phyloP scores from a whole-genome alignment of 2,888 invertebrate species.

The Leucozona laternaria region DNA sequence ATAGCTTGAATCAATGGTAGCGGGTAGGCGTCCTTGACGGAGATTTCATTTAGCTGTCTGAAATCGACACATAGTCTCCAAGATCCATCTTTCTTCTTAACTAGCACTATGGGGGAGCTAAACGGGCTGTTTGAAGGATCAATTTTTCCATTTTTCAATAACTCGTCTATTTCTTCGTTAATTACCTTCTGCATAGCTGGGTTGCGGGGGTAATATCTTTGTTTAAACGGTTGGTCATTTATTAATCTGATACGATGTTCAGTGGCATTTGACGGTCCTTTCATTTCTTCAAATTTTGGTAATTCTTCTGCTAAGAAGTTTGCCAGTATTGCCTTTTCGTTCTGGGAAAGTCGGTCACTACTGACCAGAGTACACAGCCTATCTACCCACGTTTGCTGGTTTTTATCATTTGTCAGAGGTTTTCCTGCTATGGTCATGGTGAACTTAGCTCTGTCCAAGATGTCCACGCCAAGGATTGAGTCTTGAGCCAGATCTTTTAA shows the following conservation, averaged over 20 bases:
- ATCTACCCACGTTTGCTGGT: no score
- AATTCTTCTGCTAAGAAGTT: background rate
- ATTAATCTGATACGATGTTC: background rate
- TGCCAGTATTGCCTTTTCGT: no score
- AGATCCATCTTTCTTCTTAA: background rate
- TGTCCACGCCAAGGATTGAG: no score
- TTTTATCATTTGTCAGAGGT: no score
- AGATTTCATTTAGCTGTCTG: constrained; percentile 2
- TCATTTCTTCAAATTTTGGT: background rate
- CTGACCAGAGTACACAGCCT: no score
- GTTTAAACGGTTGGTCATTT: background rate
- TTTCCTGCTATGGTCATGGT: no score
- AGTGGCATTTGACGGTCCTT: background rate
- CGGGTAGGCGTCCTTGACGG: constrained; percentile 3
- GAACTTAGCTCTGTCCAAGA: no score
- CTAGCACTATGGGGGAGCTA: constrained; percentile 11
- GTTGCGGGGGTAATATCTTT: constrained; percentile 8
- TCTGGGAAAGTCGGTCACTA: no score
- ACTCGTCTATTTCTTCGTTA: background rate
- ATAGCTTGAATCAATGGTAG: background rate
- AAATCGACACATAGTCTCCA: constrained; percentile 58
- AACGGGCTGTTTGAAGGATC: constrained; percentile 12
- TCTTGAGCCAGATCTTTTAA: no score
- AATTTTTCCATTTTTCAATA: background rate
- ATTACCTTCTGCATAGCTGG: constrained; percentile 28